Evolutionary conservation across 2,888 invertebrate genomes (phyloP).

Genomic region (Liodrosophila aerea): DNA sequence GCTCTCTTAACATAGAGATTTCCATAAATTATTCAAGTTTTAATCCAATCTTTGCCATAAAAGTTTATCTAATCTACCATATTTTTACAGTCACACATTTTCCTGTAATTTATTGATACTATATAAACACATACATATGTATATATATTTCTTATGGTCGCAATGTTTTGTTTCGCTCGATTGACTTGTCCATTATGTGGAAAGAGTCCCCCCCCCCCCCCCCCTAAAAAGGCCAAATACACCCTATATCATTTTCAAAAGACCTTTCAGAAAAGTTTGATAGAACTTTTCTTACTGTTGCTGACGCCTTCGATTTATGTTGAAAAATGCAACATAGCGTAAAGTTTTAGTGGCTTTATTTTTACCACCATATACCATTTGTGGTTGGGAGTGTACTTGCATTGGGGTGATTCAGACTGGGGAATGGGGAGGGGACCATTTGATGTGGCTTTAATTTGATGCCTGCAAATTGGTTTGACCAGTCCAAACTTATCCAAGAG

Average conservation of each 20-base stretch:
- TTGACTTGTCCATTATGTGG: conserved; percentile 47
- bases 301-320: conserved; percentile 68
- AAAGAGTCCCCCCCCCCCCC: conserved; percentile 32
- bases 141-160: conserved; percentile 3
- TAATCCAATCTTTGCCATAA: too few species aligned
- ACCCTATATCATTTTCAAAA: conserved; percentile 33
- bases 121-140: conserved; percentile 22
- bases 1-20: too few species aligned
- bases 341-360: conserved; percentile 58
- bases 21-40: too few species aligned
- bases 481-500: conserved; percentile 36
- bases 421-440: conserved; percentile 22
- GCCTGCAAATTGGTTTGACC: conserved; percentile 73
- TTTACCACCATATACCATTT: conserved; percentile 26
- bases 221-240: conserved; percentile 13
- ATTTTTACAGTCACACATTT: conserved; percentile 1
- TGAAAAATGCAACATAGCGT: conserved; percentile 62
- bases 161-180: conserved; percentile 55
- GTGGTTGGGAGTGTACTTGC: conserved; percentile 12
- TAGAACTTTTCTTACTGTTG: conserved; percentile 44
- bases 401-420: neutral
- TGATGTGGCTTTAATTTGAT: conserved; percentile 67
- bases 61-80: neutral
- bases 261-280: conserved; percentile 31
- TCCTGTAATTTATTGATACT: conserved; percentile 23